Evolutionary conservation across 2,888 invertebrate species (phyloP).

Genomic region (Xanthorhoe designata): DNA sequence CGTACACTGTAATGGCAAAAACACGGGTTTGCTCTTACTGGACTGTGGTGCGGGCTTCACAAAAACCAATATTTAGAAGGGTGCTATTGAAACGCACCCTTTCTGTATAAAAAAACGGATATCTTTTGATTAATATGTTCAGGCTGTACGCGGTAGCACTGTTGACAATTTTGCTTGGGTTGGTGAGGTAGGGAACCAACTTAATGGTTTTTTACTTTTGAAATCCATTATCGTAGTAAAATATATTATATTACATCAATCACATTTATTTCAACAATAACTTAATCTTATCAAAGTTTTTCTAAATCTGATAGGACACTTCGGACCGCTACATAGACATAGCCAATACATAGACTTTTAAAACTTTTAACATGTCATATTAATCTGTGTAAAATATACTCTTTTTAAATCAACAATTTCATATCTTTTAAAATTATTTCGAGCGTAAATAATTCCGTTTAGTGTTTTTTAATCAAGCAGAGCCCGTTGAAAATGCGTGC

Average conservation of each 20-base stretch:
- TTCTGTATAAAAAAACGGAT: conserved; percentile 75
- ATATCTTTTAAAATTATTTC: conserved; percentile 1
- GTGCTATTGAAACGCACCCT: conserved; percentile 80
- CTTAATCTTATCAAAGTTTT: no score
- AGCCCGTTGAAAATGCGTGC: conserved; percentile 67
- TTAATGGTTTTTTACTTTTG: neutral
- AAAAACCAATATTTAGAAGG: conserved; percentile 85
- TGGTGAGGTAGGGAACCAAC: neutral
- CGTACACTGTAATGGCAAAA: conserved; percentile 70
- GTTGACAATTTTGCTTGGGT: conserved; percentile 32
- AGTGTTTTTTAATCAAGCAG: conserved; percentile 67
- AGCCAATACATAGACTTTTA: no score
- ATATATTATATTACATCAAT: neutral
- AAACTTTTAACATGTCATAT: no score
- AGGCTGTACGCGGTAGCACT: conserved; percentile 42
- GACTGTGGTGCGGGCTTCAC: conserved; percentile 65
- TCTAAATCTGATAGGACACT: no score
- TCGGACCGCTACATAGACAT: no score
- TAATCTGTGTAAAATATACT: neutral
- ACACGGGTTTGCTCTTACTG: conserved; percentile 84
- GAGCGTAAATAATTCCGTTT: conserved; percentile 53
- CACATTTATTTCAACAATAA: no score
- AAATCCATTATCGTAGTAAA: neutral
- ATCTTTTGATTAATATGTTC: conserved; percentile 79
- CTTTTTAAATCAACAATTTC: neutral